Base-by-base conservation (phyloP, 2,797 vertebrate species). In the Gallinago nigripennis region DNA sequence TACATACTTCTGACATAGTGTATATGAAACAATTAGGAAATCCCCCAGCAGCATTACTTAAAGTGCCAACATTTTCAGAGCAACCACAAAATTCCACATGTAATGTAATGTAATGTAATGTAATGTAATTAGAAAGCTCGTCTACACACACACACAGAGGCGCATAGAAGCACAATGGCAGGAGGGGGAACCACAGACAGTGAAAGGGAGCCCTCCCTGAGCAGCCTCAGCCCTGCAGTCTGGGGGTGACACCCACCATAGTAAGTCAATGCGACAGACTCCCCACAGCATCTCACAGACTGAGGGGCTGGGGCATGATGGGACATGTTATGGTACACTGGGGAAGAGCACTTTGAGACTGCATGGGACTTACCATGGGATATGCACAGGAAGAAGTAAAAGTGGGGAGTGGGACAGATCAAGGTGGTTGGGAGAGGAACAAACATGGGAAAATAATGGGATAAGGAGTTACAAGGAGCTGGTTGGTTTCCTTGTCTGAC, bases 301-400 rank as follows among this genome's bases (percentile, higher is more conserved):
- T 21, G 19, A 63, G 37, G 4, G 4, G 45, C 45, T 46, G 4
- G 8, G 7, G 2, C 25, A 85, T 3, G 4, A 71, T 3, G 5
- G 65, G 25, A 58, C 19, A 57, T 2, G 0, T 35, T 30, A 39
- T 2, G 6, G 30, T 8, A 6, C 1, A 2, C 28, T 1, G 2
- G 8, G 18, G 24, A 57, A 77, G 7, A 70, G 12, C 12, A 25
- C 28, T 48, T 60, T 10, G 39, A 17, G 10, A 45, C 35, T 39
- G 17, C 33, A 46, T n/a, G 19, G 25, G 25, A 60, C 8, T 57
- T n/a, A 43, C 1, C 6, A 31, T 3, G 16, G 9, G n/a, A 70
- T 25, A 24, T 23, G 27, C 20, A 27, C 1, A 1, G 20, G 8
- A 68, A 17, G 24, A 53, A 46, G 25, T 21, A 58, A 33, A 63